Evolutionary conservation across 2,888 invertebrate genomes (phyloP), one percentile per base, ranked within the genome.

Genomic region (Mythimna ferrago): DNA sequence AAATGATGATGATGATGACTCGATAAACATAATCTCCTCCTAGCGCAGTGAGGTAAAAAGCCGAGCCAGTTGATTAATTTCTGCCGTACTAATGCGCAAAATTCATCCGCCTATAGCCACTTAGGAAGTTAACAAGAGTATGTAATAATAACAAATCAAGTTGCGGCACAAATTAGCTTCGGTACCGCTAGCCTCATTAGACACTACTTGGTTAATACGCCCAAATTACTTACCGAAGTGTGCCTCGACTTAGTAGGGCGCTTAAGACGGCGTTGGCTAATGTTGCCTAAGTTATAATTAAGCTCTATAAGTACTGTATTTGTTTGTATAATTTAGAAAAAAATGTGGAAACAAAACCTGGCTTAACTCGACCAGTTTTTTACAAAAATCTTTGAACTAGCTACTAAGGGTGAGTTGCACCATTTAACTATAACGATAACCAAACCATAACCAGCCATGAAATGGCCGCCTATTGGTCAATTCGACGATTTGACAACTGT

Each of bases 151-250:
- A 81, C 68, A 80, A 81, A 81, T 80, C 84, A 80, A 71, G 62
- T 66, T 62, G 81, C 48, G 63, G 74, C 32, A 64, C 73, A 83
- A 75, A 83, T 83, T 84, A 84, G 71, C 75, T 71, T 66, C 32
- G 65, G 61, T 60, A 19, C 66, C 70, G 44, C 62, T 58, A 41
- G 77, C 66, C 71, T 82, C 78, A 82, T 86, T 86, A 84, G 71
- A 83, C 67, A 80, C 71, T 82, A 85, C 86, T 87, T 86, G 83
- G 84, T 89, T 90, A 89, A 89, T 88, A 88, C 81, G 85, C 84
- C 68, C 71, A 84, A 89, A 87, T 87, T 89, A 87, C 86, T 90
- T 89, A 71, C 85, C 78, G 65, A 88, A 90, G 80, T 86, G 78
- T 82, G 82, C 85, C 87, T 85, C 78, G 85, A 88, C 83, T 76